These are phyloP conservation scores for Parapsyche elsis DNA, from an alignment of 1,140 invertebrate genomes.

Conservation along the genomic window DNA sequence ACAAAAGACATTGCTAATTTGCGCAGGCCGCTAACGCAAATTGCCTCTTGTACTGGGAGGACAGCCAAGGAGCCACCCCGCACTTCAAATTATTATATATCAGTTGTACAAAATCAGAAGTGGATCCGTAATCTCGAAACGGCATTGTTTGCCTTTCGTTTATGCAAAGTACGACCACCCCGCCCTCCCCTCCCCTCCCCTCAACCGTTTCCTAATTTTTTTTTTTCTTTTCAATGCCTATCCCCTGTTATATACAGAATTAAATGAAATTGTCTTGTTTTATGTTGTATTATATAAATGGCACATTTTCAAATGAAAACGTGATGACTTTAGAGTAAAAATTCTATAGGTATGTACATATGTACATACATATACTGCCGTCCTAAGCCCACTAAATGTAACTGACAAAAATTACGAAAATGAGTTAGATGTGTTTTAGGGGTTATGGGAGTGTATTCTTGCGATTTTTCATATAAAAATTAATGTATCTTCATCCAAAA, in stretches of 20 bases:
- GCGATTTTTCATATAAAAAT: too few species aligned
- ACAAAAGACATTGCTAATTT: slow-evolving; percentile 22
- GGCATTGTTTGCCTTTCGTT: slow-evolving; percentile 6
- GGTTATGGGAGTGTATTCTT: too few species aligned
- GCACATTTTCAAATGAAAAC: too few species aligned
- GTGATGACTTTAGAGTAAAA: too few species aligned
- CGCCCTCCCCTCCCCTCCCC: not conserved
- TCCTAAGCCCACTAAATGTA: too few species aligned
- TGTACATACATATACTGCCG: too few species aligned
- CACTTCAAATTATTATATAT: slow-evolving; percentile 2
- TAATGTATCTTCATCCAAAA: too few species aligned
- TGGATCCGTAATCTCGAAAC: slow-evolving; percentile 11
- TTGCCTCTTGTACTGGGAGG: slow-evolving; percentile 19
- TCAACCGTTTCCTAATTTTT: not conserved
- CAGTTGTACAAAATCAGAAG: not conserved
- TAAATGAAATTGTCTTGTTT: too few species aligned
- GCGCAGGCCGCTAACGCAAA: slow-evolving; percentile 1
- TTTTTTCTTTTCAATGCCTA: not conserved
- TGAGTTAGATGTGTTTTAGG: too few species aligned
- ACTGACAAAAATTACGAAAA: too few species aligned
- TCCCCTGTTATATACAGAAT: not conserved
- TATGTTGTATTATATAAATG: too few species aligned
- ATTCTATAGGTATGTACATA: too few species aligned
- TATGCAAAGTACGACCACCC: not conserved
- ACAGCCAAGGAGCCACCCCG: not conserved